Percentiles rank a stretch among this genome's conserved stretches.
These are phyloP conservation scores for Pollachius pollachius DNA, from an alignment of 2,113 vertebrate species.

Conservation along the genomic window DNA sequence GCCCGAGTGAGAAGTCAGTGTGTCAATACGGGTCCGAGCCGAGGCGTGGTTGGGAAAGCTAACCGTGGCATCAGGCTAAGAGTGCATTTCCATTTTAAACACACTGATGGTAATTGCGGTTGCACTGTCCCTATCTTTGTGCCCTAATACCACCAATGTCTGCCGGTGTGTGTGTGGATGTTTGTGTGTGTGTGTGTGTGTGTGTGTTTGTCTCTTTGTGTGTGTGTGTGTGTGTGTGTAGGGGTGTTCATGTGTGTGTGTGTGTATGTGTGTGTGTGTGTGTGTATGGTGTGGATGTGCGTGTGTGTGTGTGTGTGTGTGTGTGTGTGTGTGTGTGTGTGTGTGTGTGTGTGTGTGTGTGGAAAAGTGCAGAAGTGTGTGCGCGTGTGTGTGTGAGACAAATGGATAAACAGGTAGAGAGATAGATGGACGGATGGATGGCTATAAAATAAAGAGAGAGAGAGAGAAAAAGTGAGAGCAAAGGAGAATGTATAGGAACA, in stretches of 20 bases:
- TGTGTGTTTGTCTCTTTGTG: no score
- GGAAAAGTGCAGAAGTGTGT: conserved; percentile 15
- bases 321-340: no score
- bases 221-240: no score
- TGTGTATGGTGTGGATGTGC: no score
- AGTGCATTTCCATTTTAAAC: conserved; percentile 67
- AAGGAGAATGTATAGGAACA: conserved; percentile 14
- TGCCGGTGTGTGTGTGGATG: conserved; percentile 39
- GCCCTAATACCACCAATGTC: conserved; percentile 41
- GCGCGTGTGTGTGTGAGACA: conserved; percentile 1
- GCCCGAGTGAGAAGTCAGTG: conserved; percentile 46
- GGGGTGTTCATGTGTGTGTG: no score
- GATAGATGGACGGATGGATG: neutral
- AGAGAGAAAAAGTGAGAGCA: conserved; percentile 17
- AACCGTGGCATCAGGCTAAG: conserved; percentile 55
- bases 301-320: no score
- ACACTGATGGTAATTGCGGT: conserved; percentile 58
- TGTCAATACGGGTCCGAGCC: conserved; percentile 57
- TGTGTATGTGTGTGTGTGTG: no score
- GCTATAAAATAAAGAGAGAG: conserved; percentile 15
- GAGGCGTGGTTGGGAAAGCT: conserved; percentile 53
- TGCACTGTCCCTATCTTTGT: conserved; percentile 39
- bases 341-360: no score
- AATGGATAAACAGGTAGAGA: neutral
- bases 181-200: neutral